Evolutionary conservation across 2,888 invertebrate species (phyloP), one percentile per base, ranked within the genome.

Genomic region (Hypomecis atomaria): DNA sequence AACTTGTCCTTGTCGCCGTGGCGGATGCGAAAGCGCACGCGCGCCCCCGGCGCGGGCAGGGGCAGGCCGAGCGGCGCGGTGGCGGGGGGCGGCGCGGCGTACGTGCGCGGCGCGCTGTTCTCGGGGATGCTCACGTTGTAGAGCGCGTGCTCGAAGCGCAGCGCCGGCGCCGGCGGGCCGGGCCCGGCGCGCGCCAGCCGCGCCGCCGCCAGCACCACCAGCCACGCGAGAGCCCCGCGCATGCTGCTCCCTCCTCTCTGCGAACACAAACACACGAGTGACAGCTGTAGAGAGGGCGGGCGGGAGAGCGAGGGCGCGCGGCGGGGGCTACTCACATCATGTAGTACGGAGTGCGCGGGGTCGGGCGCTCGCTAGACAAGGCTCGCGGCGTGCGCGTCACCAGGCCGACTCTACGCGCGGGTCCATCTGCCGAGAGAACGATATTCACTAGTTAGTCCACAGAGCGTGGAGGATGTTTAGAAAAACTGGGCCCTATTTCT

Each of bases 71-170:
- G 97, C 75, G 95, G 95, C 61, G 95, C 95, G 74, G 96, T 96
- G 70, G 94, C 95, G 43, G 95, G 94, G 65, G 94, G 92, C 71
- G 96, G 95, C 67, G 93, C 93, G 48, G 96, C 96, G 89, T 96
- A 97, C n/a, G 97, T 97, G 87, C 97, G 97, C 66, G 97, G 97
- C 66, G 97, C 94, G 77, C 97, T 97, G 93, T 99, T 98, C 90
- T 99, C 99, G 63, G 97, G 96, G 79, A 99, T 96, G 84, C 96
- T 96, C 79, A 97, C 96, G 94, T 98, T 98, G 94, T 98, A 99
- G 34, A 94, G 85, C 44, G 94, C 85, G 76, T 94, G 94, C 11
- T 96, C 94, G 91, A 99, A 98, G 72, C 93, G 94, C 84, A 97
- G 78, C 70, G 67, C 72, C 62, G 81, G 71, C 58, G 67, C 23